These are phyloP conservation scores for Scaptomyza tumidula DNA, from an alignment of 2,888 invertebrate genomes.

Conservation along the genomic window DNA sequence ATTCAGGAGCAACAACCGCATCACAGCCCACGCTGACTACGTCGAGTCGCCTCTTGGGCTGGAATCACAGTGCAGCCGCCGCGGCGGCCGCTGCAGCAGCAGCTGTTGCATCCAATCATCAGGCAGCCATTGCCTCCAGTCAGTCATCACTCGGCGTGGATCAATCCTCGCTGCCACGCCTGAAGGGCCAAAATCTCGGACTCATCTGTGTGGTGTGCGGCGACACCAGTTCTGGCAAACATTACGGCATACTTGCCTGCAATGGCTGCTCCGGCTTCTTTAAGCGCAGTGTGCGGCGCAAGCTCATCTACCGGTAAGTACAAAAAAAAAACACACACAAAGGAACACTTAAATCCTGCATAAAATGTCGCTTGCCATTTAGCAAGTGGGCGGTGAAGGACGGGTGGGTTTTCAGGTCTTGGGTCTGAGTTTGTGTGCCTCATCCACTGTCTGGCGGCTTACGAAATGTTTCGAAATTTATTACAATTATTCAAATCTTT, in stretches of 20 bases:
- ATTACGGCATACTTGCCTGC: slow-evolving; percentile 98
- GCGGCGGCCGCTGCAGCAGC: slow-evolving; percentile 72
- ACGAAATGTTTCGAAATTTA: slow-evolving; percentile 71
- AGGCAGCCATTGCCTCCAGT: slow-evolving; percentile 53
- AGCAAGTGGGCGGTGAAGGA: slow-evolving; percentile 22
- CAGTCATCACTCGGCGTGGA: slow-evolving; percentile 43
- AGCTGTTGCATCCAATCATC: slow-evolving; percentile 69
- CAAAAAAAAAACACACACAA: slow-evolving; percentile 14
- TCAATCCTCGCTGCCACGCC: slow-evolving; percentile 56
- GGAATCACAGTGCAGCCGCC: slow-evolving; percentile 82
- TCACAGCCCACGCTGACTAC: slow-evolving; percentile 31
- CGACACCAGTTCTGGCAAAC: slow-evolving; percentile 98
- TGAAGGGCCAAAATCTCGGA: slow-evolving; percentile 88
- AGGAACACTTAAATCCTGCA: slow-evolving; percentile 4
- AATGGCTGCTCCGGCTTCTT: slow-evolving; percentile 99
- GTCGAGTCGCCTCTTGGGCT: slow-evolving; percentile 80
- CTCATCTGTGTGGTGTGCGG: slow-evolving; percentile 98
- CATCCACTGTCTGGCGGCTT: slow-evolving; percentile 69
- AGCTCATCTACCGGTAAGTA: slow-evolving; percentile 96
- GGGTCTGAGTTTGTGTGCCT: slow-evolving; percentile 53
- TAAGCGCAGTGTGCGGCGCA: slow-evolving; percentile 97
- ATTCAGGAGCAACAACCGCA: slow-evolving; percentile 26
- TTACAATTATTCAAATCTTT: slow-evolving; percentile 80
- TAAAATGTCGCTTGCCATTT: slow-evolving; percentile 45
- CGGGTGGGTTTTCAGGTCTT: slow-evolving; percentile 4